Evolutionary conservation across 2,113 vertebrate species (phyloP).

Genomic region (Atractosteus spatula): DNA sequence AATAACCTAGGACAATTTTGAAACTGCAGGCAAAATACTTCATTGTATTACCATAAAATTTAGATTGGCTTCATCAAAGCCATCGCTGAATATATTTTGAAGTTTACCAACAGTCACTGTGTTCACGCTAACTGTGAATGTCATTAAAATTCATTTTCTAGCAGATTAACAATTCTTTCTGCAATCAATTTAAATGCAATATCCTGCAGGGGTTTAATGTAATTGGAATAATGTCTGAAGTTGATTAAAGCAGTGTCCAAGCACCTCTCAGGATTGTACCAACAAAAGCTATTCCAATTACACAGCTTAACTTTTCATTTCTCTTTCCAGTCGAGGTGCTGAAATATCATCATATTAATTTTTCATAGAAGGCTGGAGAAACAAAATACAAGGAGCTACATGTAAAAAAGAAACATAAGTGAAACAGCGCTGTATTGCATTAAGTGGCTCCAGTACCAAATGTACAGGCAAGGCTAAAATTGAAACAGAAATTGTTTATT

Average conservation of each 20-base stretch:
- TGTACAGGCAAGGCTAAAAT: too few species aligned
- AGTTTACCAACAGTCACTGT: not conserved
- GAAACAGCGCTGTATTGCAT: not conserved
- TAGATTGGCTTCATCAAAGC: too few species aligned
- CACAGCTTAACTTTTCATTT: not conserved
- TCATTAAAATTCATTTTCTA: not conserved
- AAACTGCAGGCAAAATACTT: too few species aligned
- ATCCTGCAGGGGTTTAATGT: not conserved
- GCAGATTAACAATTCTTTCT: not conserved
- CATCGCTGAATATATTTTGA: not conserved
- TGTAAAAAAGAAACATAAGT: not conserved
- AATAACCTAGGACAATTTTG: too few species aligned
- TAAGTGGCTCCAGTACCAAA: too few species aligned
- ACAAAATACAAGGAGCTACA: not conserved
- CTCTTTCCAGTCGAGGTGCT: not conserved
- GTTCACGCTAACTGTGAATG: not conserved
- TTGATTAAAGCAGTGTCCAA: not conserved
- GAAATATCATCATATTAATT: not conserved
- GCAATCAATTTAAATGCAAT: constrained; percentile 1
- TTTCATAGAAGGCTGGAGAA: not conserved
- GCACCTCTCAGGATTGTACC: not conserved
- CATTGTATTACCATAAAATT: too few species aligned
- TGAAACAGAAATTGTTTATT: too few species aligned
- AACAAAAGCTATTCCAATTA: not conserved
- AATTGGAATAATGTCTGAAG: constrained; percentile 5